Percentiles rank a stretch among this genome's conserved stretches.
phyloP scores from a whole-genome alignment of 1,140 invertebrate species.

The Philaenus spumarius region DNA sequence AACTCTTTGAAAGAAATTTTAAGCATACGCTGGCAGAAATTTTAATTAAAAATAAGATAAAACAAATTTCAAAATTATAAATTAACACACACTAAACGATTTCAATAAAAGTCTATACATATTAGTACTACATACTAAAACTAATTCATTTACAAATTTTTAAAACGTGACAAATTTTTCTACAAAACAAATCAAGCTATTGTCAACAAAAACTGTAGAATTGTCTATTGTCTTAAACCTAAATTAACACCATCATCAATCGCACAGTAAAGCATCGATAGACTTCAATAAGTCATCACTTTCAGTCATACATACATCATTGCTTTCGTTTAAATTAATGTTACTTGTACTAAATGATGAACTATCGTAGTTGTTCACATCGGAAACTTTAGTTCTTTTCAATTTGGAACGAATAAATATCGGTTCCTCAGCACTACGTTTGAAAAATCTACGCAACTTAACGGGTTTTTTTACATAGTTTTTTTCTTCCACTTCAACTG shows the following conservation, averaged over 20 bases:
- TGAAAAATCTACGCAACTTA: neutral
- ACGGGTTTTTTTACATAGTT: neutral
- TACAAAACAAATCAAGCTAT: too few relatives aligned
- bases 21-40: too few relatives aligned
- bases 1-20: too few relatives aligned
- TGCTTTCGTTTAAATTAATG: neutral
- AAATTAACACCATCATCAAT: neutral
- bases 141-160: too few relatives aligned
- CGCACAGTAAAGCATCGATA: conserved; percentile 6
- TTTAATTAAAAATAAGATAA: too few relatives aligned
- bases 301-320: neutral
- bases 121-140: too few relatives aligned
- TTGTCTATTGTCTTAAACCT: neutral
- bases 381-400: neutral
- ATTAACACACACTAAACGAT: too few relatives aligned
- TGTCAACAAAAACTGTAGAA: neutral
- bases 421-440: neutral
- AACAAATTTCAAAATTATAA: too few relatives aligned
- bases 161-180: too few relatives aligned
- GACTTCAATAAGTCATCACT: conserved; percentile 6
- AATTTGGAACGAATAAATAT: neutral
- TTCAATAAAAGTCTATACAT: too few relatives aligned
- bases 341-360: neutral
- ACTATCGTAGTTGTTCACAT: neutral
- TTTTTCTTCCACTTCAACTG: neutral